Percentiles rank a stretch among this genome's conserved stretches.
phyloP scores from a whole-genome alignment of 2,113 vertebrate species.

The Butastur rufipennis region DNA sequence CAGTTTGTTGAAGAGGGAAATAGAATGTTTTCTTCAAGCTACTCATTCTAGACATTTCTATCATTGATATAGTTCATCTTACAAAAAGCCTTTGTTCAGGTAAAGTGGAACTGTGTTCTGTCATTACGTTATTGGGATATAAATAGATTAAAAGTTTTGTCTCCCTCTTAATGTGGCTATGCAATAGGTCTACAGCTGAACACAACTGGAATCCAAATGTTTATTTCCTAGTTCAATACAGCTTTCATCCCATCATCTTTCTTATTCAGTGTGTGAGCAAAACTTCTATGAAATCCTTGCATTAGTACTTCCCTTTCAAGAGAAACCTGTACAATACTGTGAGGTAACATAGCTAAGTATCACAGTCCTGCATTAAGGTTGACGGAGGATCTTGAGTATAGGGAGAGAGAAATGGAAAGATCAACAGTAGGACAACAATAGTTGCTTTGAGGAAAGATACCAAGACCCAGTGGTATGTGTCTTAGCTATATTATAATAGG shows the following conservation, averaged over 20 bases:
- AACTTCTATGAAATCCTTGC: neutral
- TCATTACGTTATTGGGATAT: neutral
- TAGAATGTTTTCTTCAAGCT: neutral
- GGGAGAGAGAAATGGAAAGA: no score
- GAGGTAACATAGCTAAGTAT: no score
- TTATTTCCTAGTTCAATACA: neutral
- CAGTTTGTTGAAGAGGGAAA: neutral
- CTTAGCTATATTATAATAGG: no score
- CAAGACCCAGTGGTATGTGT: no score
- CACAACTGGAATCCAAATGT: neutral
- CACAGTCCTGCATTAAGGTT: no score
- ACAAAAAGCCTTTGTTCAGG: neutral
- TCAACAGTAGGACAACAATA: no score
- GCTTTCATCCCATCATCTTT: neutral
- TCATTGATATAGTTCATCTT: neutral
- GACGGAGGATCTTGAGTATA: no score
- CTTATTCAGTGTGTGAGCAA: neutral
- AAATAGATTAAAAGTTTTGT: neutral
- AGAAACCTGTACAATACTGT: no score
- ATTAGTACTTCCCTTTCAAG: no score
- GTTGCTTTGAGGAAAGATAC: no score
- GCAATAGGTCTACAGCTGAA: neutral
- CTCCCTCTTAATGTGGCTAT: neutral
- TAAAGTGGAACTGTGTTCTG: neutral
- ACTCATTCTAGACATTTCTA: neutral